These are phyloP conservation scores for Agrotis ipsilon DNA, from an alignment of 2,888 invertebrate genomes.

Conservation along the genomic window DNA sequence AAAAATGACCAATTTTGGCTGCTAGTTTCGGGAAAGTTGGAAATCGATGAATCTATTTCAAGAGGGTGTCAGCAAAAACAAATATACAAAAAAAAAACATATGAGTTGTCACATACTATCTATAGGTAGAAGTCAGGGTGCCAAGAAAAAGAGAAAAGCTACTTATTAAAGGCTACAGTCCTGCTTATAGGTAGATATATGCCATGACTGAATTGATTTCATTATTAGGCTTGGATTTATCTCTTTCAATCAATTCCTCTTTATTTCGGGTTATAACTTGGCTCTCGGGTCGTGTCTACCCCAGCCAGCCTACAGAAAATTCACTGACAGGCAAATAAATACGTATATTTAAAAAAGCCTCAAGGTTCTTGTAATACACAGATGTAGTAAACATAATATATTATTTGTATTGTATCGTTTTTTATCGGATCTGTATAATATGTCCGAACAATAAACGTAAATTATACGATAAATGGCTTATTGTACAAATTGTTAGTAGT, in stretches of 20 bases:
- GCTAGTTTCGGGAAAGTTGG: background rate
- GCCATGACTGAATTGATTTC: constrained; percentile 2
- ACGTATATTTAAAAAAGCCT: constrained; percentile 17
- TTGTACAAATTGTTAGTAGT: constrained; percentile 14
- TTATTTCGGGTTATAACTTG: background rate
- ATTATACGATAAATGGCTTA: constrained; percentile 13
- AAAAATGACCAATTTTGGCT: background rate
- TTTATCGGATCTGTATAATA: constrained; percentile 13
- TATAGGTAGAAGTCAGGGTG: background rate
- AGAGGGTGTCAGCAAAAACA: background rate
- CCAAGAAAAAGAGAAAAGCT: background rate
- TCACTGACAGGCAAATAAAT: background rate
- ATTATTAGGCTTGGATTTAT: background rate
- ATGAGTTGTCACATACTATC: background rate
- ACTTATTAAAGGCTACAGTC: background rate
- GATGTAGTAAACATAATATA: constrained; percentile 13
- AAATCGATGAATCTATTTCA: background rate
- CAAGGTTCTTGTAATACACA: constrained; percentile 11
- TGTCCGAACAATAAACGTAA: constrained; percentile 19
- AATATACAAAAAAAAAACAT: constrained; percentile 1
- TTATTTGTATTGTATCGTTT: constrained; percentile 22
- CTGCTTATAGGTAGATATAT: background rate
- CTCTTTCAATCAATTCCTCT: background rate
- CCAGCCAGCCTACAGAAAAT: background rate
- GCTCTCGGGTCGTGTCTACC: background rate